Evolutionary conservation across 2,797 vertebrate genomes (phyloP).

Genomic region (Otolemur crassicaudatus): DNA sequence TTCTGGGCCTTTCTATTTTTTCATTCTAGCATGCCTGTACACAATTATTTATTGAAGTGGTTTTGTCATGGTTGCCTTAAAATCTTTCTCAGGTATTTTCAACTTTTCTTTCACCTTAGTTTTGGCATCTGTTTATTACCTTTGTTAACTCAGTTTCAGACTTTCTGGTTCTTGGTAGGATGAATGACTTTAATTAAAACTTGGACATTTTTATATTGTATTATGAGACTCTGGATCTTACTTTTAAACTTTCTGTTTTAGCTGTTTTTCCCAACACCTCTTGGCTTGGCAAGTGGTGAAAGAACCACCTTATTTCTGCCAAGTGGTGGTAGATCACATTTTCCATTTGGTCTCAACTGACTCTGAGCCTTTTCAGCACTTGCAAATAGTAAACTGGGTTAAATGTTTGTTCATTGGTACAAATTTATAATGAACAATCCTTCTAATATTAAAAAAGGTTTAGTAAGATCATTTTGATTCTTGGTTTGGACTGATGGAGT

Average conservation of each 20-base stretch:
- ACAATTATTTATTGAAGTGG: background rate
- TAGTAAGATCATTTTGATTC: too few relatives aligned
- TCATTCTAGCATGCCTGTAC: background rate
- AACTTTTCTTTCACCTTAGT: background rate
- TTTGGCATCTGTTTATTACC: background rate
- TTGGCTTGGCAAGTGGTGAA: background rate
- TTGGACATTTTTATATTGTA: background rate
- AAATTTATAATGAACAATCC: too few relatives aligned
- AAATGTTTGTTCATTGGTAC: too few relatives aligned
- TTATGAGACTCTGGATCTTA: background rate
- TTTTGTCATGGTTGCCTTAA: background rate
- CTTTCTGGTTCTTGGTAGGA: background rate
- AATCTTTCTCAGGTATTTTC: background rate
- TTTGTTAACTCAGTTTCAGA: background rate
- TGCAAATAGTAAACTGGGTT: too few relatives aligned
- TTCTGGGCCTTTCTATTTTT: background rate
- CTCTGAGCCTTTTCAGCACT: background rate
- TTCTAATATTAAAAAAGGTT: too few relatives aligned
- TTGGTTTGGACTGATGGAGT: too few relatives aligned
- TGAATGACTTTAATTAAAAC: background rate
- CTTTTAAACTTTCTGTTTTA: background rate
- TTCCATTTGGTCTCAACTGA: background rate
- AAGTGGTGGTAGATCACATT: background rate
- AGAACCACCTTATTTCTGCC: background rate
- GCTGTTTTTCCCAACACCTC: background rate